Base-by-base conservation (phyloP, 2,888 invertebrate species). In the Platypus cylindrus region DNA sequence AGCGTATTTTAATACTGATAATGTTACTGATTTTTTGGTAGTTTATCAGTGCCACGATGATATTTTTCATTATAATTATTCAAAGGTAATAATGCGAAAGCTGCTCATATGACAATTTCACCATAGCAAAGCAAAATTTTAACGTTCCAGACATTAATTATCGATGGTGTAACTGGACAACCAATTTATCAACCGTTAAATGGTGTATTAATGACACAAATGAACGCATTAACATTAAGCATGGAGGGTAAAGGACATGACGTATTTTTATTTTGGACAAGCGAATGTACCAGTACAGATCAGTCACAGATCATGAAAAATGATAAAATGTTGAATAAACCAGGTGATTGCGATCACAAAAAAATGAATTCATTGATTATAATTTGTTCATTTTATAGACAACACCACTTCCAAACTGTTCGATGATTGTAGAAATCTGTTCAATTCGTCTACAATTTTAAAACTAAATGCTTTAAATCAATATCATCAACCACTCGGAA, bases 191-290 rank as follows among this genome's bases (percentile, higher is more conserved):
- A 66, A 36, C 67, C 73, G 2, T 64, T 78, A 14, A 60, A 66
- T 44, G 74, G 75, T 46, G 71, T 68, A 12, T 61, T 75, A 22
- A 72, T 73, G 11, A 67, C 71, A 1, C 75, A 73, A 55, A 66
- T 69, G 53, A 70, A 70, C 13, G 72, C 71, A 8, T 54, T 75
- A 16, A 65, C 71, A 1, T 49, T 77, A 27, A 68, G 70, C 11
- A 65, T 71, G 39, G 68, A 72, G 45, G 68, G 66, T 5, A 66
- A 65, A 43, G 83, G 83, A 1, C 78, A 79, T 46, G 85, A 86
- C 55, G 69, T 81, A 55, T 84, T 79, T 52, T 56, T 85, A 1
- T 79, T 78, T 54, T 86, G 84, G 84, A 73, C 75, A 18, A 71
- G 76, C 1, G 76, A 81, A 48, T 80, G 80, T 38, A 62, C 61